Base-by-base conservation (phyloP, 1,140 invertebrate species). In the Acarapis woodi region DNA sequence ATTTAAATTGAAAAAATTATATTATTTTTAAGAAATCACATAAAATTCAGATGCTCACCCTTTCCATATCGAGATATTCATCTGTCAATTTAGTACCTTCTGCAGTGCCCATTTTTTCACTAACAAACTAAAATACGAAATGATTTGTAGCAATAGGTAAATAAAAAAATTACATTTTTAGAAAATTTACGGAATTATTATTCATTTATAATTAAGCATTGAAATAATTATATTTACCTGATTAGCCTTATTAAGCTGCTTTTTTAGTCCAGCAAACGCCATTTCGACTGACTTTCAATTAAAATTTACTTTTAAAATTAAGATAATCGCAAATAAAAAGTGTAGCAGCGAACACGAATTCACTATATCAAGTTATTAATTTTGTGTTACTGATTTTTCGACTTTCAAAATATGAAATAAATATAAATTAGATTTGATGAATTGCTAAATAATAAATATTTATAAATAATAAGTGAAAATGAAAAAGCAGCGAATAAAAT, bases 41-140 rank as follows among this genome's bases (percentile, higher is more conserved):
- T 37, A 24, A 41, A 26, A 16, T 19, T 26, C 10, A 26, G 10
- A 12, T 25, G 58, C 64, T 66, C 66, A 93, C 85, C 64, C 78
- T 75, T 66, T 99, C 93, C 87, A 99, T 96, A 54, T 96, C 85
- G 59, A 80, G 65, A 53, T 93, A 97, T 51, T 96, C 88, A 57
- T 93, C 72, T 60, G 96, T 88, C 44, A 97, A 67, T 62, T 96
- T 94, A 44, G 93, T 99, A 51, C 88, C 87, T 62, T 97, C 90
- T 32, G 87, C 90, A 53, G 88, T 87, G 26, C 90, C 93, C 70
- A 99, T 94, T 61, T 97, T 96, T 64, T 99, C 90, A 52, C 80
- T 94, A 65, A 99, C 73, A 67, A 93, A 96, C 85, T 97, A 32
- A 4, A 3, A 32, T 32, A 8, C 10, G 29, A 15, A 6, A 32